Evolutionary conservation across 2,888 invertebrate species (phyloP).

Genomic region (Sympetrum striolatum): DNA sequence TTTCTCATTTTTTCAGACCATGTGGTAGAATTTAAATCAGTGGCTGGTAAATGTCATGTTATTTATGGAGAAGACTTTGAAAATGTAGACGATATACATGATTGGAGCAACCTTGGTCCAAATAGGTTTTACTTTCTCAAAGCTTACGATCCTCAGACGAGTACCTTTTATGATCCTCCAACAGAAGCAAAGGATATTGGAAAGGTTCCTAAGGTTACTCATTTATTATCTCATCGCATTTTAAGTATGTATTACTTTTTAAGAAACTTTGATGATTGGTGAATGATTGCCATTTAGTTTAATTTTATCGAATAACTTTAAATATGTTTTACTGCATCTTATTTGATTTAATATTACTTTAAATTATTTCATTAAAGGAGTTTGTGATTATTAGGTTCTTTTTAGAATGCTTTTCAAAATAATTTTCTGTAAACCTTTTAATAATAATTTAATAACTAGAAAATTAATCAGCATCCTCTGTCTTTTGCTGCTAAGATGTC

Average conservation of each 20-base stretch:
- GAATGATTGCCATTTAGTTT: not conserved
- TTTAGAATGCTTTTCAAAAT: no score
- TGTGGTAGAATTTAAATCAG: constrained; percentile 62
- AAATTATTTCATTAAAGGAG: no score
- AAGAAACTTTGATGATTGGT: not conserved
- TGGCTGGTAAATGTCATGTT: constrained; percentile 75
- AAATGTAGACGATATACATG: constrained; percentile 56
- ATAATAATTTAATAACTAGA: no score
- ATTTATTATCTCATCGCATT: not conserved
- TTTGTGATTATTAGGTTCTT: no score
- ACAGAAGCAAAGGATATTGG: constrained; percentile 67
- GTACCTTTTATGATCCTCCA: constrained; percentile 69
- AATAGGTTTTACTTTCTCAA: constrained; percentile 77
- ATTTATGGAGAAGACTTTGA: constrained; percentile 62
- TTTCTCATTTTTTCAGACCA: constrained; percentile 56
- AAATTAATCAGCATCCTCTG: no score
- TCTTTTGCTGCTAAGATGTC: no score
- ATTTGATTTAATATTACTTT: no score
- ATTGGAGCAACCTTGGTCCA: constrained; percentile 71
- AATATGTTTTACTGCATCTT: no score
- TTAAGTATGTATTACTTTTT: not conserved
- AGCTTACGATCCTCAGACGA: constrained; percentile 67
- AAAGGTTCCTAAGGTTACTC: constrained; percentile 62
- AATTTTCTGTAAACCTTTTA: no score
- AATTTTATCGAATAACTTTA: no score